phyloP scores from a whole-genome alignment of 2,797 vertebrate genomes.

The Notamacropus eugenii region DNA sequence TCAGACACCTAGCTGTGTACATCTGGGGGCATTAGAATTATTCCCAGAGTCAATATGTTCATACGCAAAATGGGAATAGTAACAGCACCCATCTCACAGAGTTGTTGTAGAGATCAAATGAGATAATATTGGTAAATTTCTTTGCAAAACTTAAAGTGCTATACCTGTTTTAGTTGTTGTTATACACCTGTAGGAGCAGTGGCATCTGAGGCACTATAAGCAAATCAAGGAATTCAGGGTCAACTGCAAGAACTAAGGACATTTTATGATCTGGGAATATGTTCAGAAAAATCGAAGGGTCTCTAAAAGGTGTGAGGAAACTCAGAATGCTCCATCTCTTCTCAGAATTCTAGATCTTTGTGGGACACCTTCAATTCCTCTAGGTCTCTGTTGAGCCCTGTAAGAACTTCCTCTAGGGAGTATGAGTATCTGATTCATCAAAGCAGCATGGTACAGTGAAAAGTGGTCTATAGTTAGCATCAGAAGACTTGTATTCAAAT shows the following conservation, averaged over 20 bases:
- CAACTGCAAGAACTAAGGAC: not conserved
- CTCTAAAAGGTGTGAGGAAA: not conserved
- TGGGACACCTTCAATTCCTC: not conserved
- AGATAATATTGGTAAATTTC: not conserved
- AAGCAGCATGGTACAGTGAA: not conserved
- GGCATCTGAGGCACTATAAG: not conserved
- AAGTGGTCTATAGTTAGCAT: not conserved
- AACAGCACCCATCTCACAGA: not conserved
- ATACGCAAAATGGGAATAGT: not conserved
- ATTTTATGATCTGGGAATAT: not conserved
- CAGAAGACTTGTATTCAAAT: not conserved
- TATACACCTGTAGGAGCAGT: not conserved
- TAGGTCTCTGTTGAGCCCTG: not conserved
- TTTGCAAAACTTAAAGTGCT: not conserved
- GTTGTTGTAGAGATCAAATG: not conserved
- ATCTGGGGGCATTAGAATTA: not conserved
- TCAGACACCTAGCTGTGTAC: not conserved
- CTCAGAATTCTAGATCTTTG: not conserved
- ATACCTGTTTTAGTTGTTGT: not conserved
- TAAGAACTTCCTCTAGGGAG: not conserved
- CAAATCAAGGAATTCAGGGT: not conserved
- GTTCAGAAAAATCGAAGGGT: not conserved
- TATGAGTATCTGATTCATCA: not conserved
- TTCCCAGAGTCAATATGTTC: not conserved
- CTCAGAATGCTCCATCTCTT: not conserved